A percentile compares a stretch with the other conserved stretches of the same genome.
These are phyloP conservation scores for Ceramica pisi DNA, from an alignment of 2,888 invertebrate species.

Conservation along the genomic window DNA sequence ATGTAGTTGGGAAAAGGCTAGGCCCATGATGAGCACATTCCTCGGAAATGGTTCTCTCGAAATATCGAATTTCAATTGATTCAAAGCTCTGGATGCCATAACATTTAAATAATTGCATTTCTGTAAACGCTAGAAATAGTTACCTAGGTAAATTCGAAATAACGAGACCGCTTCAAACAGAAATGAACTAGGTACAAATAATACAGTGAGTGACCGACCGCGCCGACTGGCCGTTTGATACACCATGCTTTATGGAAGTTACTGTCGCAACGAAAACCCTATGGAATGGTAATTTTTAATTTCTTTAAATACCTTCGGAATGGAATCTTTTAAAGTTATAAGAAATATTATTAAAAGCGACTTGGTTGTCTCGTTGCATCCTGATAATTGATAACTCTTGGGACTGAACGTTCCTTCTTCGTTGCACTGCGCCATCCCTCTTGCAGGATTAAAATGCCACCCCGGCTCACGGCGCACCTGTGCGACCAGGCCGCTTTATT, in stretches of 20 bases:
- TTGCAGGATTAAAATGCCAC: conserved; percentile 77
- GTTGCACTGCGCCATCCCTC: conserved; percentile 72
- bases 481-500: conserved; percentile 71
- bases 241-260: conserved; percentile 32
- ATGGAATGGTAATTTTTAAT: no score
- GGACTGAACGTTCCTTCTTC: conserved; percentile 66
- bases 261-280: conserved; percentile 24
- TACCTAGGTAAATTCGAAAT: conserved; percentile 22
- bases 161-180: conserved; percentile 14
- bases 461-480: conserved; percentile 71
- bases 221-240: conserved; percentile 32
- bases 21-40: conserved; percentile 7
- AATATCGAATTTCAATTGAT: background rate
- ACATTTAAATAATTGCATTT: conserved; percentile 25
- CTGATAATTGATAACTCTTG: conserved; percentile 72
- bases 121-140: conserved; percentile 9
- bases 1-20: no score
- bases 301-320: no score
- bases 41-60: no score
- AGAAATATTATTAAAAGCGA: conserved; percentile 29
- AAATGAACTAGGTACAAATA: conserved; percentile 52
- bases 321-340: no score
- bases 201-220: conserved; percentile 55
- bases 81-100: background rate
- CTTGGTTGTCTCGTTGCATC: conserved; percentile 33